phyloP scores from a whole-genome alignment of 2,888 invertebrate genomes.

The Nowickia ferox region DNA sequence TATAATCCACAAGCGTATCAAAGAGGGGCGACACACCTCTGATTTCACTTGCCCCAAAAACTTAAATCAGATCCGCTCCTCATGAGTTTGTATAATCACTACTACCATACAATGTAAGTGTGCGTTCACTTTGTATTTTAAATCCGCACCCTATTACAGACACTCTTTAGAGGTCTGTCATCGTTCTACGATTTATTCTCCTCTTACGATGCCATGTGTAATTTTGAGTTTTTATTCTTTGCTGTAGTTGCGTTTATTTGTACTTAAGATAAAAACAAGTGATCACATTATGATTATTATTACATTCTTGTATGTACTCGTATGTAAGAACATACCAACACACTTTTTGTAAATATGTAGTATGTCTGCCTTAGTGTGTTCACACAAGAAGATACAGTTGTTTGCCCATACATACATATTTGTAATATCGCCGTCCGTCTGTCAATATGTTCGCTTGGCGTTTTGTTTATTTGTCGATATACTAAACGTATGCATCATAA shows the following conservation, averaged over 20 bases:
- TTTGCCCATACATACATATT: constrained; percentile 17
- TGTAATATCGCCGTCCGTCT: constrained; percentile 12
- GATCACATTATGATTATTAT: constrained; percentile 60
- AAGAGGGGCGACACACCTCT: too few relatives aligned
- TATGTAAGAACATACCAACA: background rate
- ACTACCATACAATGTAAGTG: too few relatives aligned
- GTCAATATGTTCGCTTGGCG: constrained; percentile 22
- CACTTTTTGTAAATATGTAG: background rate
- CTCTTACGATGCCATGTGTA: constrained; percentile 11
- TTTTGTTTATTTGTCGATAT: constrained; percentile 27
- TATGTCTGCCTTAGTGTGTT: background rate
- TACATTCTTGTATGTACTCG: constrained; percentile 12
- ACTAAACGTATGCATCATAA: constrained; percentile 23
- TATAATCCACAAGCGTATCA: too few relatives aligned
- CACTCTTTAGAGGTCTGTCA: constrained; percentile 1
- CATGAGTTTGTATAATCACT: too few relatives aligned
- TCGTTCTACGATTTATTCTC: constrained; percentile 3
- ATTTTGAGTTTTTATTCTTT: background rate
- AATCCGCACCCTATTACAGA: background rate
- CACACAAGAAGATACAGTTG: constrained; percentile 7
- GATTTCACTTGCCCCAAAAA: too few relatives aligned
- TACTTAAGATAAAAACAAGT: constrained; percentile 56
- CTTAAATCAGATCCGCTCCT: too few relatives aligned
- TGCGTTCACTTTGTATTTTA: background rate
- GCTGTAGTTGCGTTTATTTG: constrained; percentile 32